A percentile compares a stretch with the other conserved stretches of the same genome.
phyloP scores from a whole-genome alignment of 1,140 invertebrate genomes.

The Probaryconus sp. region DNA sequence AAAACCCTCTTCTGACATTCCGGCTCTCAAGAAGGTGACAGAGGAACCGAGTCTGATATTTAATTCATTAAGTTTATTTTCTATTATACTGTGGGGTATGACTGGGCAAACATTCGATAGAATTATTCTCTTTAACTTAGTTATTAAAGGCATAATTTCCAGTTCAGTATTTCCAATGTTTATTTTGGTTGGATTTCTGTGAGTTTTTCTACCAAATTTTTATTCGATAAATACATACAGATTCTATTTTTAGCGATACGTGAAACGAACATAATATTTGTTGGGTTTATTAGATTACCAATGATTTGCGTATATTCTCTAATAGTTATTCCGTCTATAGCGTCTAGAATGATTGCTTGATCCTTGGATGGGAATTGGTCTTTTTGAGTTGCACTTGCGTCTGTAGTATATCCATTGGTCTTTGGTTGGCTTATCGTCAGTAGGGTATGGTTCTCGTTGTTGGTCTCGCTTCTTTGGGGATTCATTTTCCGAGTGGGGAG shows the following conservation, averaged over 20 bases:
- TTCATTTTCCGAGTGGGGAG: too few species aligned
- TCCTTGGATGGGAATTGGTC: conserved; percentile 3
- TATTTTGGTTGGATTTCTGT: neutral
- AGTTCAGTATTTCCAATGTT: conserved; percentile 4
- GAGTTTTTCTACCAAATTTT: conserved; percentile 9
- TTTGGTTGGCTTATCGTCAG: too few species aligned
- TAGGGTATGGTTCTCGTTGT: too few species aligned
- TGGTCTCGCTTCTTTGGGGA: too few species aligned
- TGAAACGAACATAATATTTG: conserved; percentile 8
- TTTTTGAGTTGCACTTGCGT: neutral
- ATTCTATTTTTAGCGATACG: conserved; percentile 23
- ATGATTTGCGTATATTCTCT: conserved; percentile 4
- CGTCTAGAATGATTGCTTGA: conserved; percentile 10
- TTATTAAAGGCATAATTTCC: conserved; percentile 11
- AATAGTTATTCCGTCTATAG: conserved; percentile 3
- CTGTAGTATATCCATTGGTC: too few species aligned
- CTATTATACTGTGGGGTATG: conserved; percentile 21
- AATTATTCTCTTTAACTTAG: conserved; percentile 17
- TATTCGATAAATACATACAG: conserved; percentile 9
- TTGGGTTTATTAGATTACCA: neutral
- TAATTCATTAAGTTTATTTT: conserved; percentile 1
- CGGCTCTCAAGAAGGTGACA: conserved; percentile 14
- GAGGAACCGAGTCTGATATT: conserved; percentile 3
- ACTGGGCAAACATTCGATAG: conserved; percentile 28
- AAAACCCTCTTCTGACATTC: conserved; percentile 16